Evolutionary conservation across 2,113 vertebrate species (phyloP).

Genomic region (Mastomys coucha): DNA sequence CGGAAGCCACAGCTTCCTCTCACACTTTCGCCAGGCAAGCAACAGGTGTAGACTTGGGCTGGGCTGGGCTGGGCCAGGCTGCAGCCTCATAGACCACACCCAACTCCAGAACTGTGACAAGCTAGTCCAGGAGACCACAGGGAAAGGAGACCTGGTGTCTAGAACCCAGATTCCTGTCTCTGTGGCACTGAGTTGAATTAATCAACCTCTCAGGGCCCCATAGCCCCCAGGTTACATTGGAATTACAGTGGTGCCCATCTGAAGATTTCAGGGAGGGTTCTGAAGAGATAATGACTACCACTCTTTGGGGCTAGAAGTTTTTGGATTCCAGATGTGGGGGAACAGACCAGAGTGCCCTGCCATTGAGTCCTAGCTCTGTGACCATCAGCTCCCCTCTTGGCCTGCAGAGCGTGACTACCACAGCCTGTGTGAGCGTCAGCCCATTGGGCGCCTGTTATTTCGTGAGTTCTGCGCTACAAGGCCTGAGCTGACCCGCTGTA

Average conservation of each 20-base stretch:
- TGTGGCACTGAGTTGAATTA: neutral
- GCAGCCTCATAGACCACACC: slow-evolving; percentile 72
- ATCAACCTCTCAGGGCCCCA: slow-evolving; percentile 14
- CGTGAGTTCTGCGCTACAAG: slow-evolving; percentile 96
- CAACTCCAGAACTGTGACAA: slow-evolving; percentile 33
- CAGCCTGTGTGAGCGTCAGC: slow-evolving; percentile 96
- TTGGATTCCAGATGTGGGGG: neutral
- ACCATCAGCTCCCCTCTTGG: slow-evolving; percentile 53
- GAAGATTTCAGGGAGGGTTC: neutral
- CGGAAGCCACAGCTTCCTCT: slow-evolving; percentile 88
- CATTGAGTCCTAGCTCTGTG: neutral
- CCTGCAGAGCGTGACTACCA: slow-evolving; percentile 95
- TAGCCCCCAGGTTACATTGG: neutral
- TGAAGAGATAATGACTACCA: neutral
- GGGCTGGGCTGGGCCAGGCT: neutral
- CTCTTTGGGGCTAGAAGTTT: neutral
- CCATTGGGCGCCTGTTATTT: slow-evolving; percentile 95
- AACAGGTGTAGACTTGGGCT: slow-evolving; percentile 71
- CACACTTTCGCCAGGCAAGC: slow-evolving; percentile 70
- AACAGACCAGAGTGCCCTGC: neutral
- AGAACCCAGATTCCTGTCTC: neutral
- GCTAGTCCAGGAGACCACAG: neutral
- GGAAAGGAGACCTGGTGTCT: neutral
- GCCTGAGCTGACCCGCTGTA: slow-evolving; percentile 92
- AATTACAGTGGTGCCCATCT: neutral